Evolutionary conservation across 2,888 invertebrate genomes (phyloP), one percentile per base, ranked within the genome.

Genomic region (Trachelus troglodyta): DNA sequence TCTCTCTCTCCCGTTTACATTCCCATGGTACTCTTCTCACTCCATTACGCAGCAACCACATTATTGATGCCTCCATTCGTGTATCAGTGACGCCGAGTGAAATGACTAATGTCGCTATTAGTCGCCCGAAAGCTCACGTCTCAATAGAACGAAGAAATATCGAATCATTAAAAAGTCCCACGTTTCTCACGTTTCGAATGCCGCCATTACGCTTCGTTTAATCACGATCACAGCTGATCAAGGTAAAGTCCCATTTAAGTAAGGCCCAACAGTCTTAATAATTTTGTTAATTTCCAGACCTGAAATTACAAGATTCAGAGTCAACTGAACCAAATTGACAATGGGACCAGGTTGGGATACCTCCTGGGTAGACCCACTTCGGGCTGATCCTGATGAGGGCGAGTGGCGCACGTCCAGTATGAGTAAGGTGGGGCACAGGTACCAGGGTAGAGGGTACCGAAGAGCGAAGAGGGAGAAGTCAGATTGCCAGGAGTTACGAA

Each of bases 51-150:
- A 2, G 69, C 74, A 34, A 75, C 78, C 74, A 2, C 80, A 82
- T 89, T 89, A 90, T 89, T 89, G 89, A 88, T 90, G 89, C 87
- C 84, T 89, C 89, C 89, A 89, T 89, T 89, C 89, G 87, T 87
- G 85, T 90, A 90, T 90, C 89, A 84, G 87, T 81, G 85, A 86
- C 81, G 84, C 85, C 82, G 82, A 82, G 83, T 82, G 86, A 88
- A 89, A 90, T 90, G 90, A 90, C 86, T 89, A 88, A 90, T 90
- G 89, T 84, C 86, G 88, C 89, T 89, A 89, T 90, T 90, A 90
- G 88, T 83, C 80, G 78, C 77, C 78, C 82, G 82, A 84, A 87
- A 86, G 84, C 84, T 81, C 81, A 84, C 87, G 84, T 86, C 86
- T 87, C 86, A 87, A 88, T 87, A 83, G 83, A 33, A 34, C 31